Evolutionary conservation across 2,888 invertebrate genomes (phyloP), one percentile per base, ranked within the genome.

Genomic region (Biston betularia): DNA sequence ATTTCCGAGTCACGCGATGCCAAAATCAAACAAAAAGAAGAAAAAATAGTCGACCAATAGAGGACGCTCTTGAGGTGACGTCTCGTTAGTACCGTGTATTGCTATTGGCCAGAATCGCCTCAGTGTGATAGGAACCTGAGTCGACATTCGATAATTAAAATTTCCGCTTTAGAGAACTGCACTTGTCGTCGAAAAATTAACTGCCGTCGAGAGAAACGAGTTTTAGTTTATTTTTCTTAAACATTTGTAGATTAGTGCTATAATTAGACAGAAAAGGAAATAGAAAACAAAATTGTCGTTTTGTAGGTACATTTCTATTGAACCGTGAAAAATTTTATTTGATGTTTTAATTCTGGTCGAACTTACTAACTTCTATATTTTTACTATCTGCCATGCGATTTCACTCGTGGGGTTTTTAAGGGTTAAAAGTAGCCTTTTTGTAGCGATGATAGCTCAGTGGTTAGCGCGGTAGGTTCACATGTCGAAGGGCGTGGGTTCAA

Each of bases 111-210:
- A 7, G 7, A 14, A 15, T n/a, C 8, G 10, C 5, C 52, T 15
- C 2, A 38, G 52, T 53, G 52, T 14, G 52, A 12, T 15, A 0
- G 15, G 10, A 35, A 5, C 38, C 14, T 38, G 10, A 45, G 14
- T 15, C 38, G 38, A 15, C 11, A 38, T 53, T 53, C 52, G 38
- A 53, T 38, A 53, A 53, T 53, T 53, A 53, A 53, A 53, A 53
- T 14, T 38, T 38, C 38, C 34, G 50, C n/a, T 34, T 8, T 7
- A 34, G 33, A 14, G 11, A 11, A 53, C 52, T 53, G 52, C 52
- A 53, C 10, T 53, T 53, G 38, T 53, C 38, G 52, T 38, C 38
- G 38, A 53, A 38, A 15, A 53, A 61, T 9, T 55, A 50, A 45
- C 52, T 53, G 52, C 14, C 52, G 14, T 53, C 52, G 10, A 53